phyloP scores from a whole-genome alignment of 2,113 vertebrate species.

The Tympanuchus pallidicinctus region DNA sequence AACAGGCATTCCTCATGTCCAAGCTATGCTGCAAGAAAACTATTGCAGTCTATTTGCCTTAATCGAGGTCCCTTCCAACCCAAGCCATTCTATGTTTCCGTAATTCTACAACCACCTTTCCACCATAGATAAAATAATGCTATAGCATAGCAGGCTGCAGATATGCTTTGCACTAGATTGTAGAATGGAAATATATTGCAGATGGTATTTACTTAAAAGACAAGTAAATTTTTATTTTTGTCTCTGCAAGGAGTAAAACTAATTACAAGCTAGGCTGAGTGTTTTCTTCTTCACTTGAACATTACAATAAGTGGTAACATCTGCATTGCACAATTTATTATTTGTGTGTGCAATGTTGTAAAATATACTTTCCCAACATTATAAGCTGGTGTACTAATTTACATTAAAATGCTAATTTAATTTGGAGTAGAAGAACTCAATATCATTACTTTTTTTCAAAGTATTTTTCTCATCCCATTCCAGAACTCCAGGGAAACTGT shows the following conservation, averaged over 20 bases:
- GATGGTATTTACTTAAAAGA: background rate
- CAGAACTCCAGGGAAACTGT: background rate
- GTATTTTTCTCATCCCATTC: background rate
- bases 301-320: slow-evolving; percentile 26
- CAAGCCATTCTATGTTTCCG: too few species aligned
- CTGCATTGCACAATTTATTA: background rate
- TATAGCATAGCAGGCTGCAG: background rate
- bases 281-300: slow-evolving; percentile 15
- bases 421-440: background rate
- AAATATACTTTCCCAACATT: background rate
- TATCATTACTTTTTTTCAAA: background rate
- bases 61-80: too few species aligned
- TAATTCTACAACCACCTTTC: background rate
- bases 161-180: background rate
- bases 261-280: slow-evolving; percentile 20
- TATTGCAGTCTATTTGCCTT: fast-evolving
- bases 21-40: fast-evolving
- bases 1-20: fast-evolving
- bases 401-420: background rate
- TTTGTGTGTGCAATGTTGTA: background rate
- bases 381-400: background rate
- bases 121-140: background rate
- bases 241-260: background rate
- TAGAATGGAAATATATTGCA: background rate
- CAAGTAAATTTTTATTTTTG: slow-evolving; percentile 8